Evolutionary conservation across 2,113 vertebrate genomes (phyloP).

Genomic region (Struthidea cinerea): DNA sequence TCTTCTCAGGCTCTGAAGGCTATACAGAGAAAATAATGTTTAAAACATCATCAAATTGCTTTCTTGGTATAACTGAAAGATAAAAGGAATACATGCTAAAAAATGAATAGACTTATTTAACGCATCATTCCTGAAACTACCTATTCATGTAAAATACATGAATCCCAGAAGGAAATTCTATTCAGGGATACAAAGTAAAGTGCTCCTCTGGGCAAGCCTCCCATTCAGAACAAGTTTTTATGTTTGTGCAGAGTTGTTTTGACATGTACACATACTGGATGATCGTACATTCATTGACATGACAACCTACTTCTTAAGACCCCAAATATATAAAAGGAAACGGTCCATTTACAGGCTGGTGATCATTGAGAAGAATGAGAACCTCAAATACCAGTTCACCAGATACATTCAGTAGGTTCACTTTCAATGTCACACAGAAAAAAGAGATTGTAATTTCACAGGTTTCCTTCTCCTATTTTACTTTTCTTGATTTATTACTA

Average conservation of each 20-base stretch:
- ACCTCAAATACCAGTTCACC: not conserved
- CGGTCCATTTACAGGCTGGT: not conserved
- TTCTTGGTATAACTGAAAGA: not conserved
- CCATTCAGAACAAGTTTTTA: not conserved
- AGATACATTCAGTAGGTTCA: not conserved
- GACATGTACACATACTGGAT: not conserved
- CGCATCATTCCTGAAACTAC: not conserved
- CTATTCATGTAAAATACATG: slow-evolving; percentile 36
- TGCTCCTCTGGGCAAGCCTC: not conserved
- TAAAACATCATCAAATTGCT: slow-evolving; percentile 20
- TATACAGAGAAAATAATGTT: not conserved
- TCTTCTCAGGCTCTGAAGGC: not conserved
- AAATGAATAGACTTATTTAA: slow-evolving; percentile 19
- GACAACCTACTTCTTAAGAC: not conserved
- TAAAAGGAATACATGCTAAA: not conserved
- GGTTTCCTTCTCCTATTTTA: not conserved
- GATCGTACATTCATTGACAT: not conserved
- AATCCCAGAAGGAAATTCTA: slow-evolving; percentile 16
- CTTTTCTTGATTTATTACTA: not conserved
- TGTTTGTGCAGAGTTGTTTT: not conserved
- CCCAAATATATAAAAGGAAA: not conserved
- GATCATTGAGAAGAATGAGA: not conserved
- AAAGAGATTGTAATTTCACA: not conserved
- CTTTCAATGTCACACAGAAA: not conserved
- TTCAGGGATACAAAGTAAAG: slow-evolving; percentile 5